Evolutionary conservation across 2,113 vertebrate species (phyloP).

Genomic region (human (Homo sapiens)): GRCh38 chr16:81942501-81943000

Average conservation of each 20-base stretch:
- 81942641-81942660: neutral
- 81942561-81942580: neutral
- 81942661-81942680: neutral
- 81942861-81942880: neutral
- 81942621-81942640: neutral
- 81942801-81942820: neutral
- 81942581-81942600: neutral
- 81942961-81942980: neutral
- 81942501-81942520: neutral
- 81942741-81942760: neutral
- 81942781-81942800: neutral
- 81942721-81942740: neutral
- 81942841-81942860: neutral
- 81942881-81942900: neutral
- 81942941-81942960: neutral
- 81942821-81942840: neutral
- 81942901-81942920: neutral
- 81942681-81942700: neutral
- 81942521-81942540: neutral
- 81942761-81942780: neutral
- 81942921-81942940: too few relatives aligned
- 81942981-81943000: neutral
- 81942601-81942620: neutral
- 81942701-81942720: neutral
- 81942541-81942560: neutral